Percentiles rank a stretch among this genome's conserved stretches.
These are phyloP conservation scores for Thera obeliscata DNA, from an alignment of 2,888 invertebrate species.

Conservation along the genomic window DNA sequence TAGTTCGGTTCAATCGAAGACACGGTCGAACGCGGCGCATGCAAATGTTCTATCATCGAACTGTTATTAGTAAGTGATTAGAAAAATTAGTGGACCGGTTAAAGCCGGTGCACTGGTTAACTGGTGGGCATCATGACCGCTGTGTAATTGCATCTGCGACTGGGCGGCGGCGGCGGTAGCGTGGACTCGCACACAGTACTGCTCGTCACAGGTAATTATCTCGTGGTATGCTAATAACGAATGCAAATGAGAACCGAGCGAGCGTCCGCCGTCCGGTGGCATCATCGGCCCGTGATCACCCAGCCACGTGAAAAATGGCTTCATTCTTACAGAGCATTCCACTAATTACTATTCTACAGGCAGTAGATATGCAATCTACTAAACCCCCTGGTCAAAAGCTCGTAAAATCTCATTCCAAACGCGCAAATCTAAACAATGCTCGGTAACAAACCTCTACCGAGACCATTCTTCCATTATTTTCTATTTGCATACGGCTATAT, in stretches of 20 bases:
- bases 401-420: slow-evolving; percentile 48
- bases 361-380: slow-evolving; percentile 31
- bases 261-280: slow-evolving; percentile 44
- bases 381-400: slow-evolving; percentile 52
- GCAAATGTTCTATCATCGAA: slow-evolving; percentile 48
- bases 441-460: slow-evolving; percentile 67
- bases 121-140: slow-evolving; percentile 53
- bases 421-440: slow-evolving; percentile 59
- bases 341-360: slow-evolving; percentile 30
- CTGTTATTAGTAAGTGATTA: slow-evolving; percentile 46
- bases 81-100: slow-evolving; percentile 42
- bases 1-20: slow-evolving; percentile 27
- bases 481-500: slow-evolving; percentile 81
- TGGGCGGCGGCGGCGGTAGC: slow-evolving; percentile 45
- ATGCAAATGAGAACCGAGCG: slow-evolving; percentile 71
- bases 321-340: slow-evolving; percentile 56
- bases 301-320: slow-evolving; percentile 68
- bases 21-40: slow-evolving; percentile 46
- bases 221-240: slow-evolving; percentile 73
- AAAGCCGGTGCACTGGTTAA: slow-evolving; percentile 43
- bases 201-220: slow-evolving; percentile 78
- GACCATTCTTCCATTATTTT: slow-evolving; percentile 77
- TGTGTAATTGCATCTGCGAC: slow-evolving; percentile 62
- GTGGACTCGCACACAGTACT: slow-evolving; percentile 43
- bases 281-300: slow-evolving; percentile 42